Conservation (phyloP, 2,888 invertebrate species). For the Unio delphinus region DNA sequence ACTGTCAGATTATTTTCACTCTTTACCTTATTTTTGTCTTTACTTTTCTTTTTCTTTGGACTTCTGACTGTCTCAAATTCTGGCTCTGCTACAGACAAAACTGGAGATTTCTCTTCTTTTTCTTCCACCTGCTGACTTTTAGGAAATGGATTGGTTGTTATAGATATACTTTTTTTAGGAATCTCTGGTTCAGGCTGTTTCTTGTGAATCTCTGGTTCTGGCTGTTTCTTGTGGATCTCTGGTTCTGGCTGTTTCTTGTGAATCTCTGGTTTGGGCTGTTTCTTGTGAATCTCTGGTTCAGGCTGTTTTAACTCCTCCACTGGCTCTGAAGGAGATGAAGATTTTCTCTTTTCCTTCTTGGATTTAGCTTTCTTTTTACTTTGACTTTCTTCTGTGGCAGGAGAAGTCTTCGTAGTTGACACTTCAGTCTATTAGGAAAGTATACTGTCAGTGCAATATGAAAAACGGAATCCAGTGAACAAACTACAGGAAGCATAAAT, state of each 20-base stretch:
- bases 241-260: not conserved
- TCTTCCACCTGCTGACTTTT: too few species aligned
- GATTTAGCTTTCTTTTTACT: constrained; percentile 1
- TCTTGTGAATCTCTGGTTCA: not conserved
- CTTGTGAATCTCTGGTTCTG: constrained; percentile 5
- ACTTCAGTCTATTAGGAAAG: too few species aligned
- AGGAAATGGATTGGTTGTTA: too few species aligned
- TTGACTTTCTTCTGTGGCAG: not conserved
- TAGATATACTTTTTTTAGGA: too few species aligned
- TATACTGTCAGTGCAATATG: too few species aligned
- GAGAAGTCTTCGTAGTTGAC: too few species aligned
- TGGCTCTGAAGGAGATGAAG: not conserved
- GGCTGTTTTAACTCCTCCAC: not conserved
- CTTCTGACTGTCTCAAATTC: constrained; percentile 27
- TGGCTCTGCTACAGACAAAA: constrained; percentile 14
- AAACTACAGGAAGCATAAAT: too few species aligned
- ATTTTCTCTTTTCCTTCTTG: constrained; percentile 4
- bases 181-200: constrained; percentile 9
- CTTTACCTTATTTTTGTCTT: constrained; percentile 28
- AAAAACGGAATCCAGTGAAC: too few species aligned
- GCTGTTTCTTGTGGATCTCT: constrained; percentile 6
- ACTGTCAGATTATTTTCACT: constrained; percentile 16
- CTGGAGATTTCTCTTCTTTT: not conserved
- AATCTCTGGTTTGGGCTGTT: not conserved
- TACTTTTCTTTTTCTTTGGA: constrained; percentile 41